Evolutionary conservation across 2,113 vertebrate genomes (phyloP).

Genomic region (Muscicapa adusta): DNA sequence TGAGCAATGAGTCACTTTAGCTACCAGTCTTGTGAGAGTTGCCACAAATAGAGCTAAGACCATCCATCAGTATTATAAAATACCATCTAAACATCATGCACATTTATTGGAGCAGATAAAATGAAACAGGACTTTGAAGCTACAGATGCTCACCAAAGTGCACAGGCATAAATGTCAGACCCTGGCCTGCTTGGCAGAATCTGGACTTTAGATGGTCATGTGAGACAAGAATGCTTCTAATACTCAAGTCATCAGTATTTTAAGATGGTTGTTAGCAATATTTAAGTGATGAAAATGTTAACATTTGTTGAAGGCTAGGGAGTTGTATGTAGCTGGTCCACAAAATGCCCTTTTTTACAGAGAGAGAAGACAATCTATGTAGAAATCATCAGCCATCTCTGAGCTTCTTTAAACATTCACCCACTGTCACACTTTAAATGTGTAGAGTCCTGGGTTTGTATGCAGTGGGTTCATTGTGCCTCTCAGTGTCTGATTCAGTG

Average conservation of each 20-base stretch:
- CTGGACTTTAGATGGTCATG: background rate
- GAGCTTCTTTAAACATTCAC: background rate
- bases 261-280: slow-evolving; percentile 4
- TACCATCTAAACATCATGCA: background rate
- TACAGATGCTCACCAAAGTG: background rate
- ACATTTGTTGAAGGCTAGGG: background rate
- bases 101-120: background rate
- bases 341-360: background rate
- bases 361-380: background rate
- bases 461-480: background rate
- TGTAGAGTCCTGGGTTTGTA: background rate
- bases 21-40: background rate
- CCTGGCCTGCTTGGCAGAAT: background rate
- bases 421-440: background rate
- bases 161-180: background rate
- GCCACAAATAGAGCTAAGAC: background rate
- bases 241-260: background rate
- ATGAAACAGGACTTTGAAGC: background rate
- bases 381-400: slow-evolving; percentile 18
- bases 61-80: background rate
- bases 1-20: background rate
- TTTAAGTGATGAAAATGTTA: slow-evolving; percentile 9
- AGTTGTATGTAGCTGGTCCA: background rate
- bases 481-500: background rate
- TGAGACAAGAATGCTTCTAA: background rate